These are phyloP conservation scores for Lasioglossum marginatum DNA, from an alignment of 2,888 invertebrate genomes.

Conservation along the genomic window DNA sequence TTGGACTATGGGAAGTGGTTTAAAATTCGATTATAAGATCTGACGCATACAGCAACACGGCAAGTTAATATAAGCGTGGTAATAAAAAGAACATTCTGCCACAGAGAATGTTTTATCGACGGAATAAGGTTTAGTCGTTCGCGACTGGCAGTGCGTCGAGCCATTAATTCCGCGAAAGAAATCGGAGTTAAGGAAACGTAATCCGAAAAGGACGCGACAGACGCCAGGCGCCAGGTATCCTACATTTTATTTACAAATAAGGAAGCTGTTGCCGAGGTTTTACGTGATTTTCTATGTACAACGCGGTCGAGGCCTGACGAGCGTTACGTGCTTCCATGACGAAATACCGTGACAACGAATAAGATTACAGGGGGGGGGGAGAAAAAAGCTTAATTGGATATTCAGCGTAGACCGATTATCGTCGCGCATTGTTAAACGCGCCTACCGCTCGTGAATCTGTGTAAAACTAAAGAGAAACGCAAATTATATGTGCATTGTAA, in stretches of 20 bases:
- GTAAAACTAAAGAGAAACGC: background rate
- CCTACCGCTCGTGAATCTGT: background rate
- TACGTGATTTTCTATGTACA: slow-evolving; percentile 39
- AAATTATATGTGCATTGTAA: background rate
- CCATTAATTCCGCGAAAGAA: slow-evolving; percentile 5
- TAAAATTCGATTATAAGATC: too few relatives aligned
- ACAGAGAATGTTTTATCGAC: background rate
- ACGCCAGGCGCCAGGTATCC: slow-evolving; percentile 23
- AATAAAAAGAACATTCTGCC: too few relatives aligned
- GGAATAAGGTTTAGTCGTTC: background rate
- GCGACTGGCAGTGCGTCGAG: background rate
- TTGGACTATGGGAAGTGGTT: too few relatives aligned
- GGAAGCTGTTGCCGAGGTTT: slow-evolving; percentile 18
- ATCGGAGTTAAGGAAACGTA: background rate
- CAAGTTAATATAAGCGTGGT: too few relatives aligned
- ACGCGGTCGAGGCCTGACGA: slow-evolving; percentile 44
- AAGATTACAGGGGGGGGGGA: background rate
- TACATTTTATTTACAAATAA: slow-evolving; percentile 26
- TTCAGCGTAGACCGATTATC: background rate
- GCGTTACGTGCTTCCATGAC: slow-evolving; percentile 27
- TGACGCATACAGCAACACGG: too few relatives aligned
- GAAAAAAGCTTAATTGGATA: slow-evolving; percentile 6
- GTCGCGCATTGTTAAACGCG: background rate
- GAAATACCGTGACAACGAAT: slow-evolving; percentile 6
- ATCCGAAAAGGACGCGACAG: slow-evolving; percentile 12